These are phyloP conservation scores for Conopomorpha cramerella DNA, from an alignment of 1,140 invertebrate species.

Conservation along the genomic window DNA sequence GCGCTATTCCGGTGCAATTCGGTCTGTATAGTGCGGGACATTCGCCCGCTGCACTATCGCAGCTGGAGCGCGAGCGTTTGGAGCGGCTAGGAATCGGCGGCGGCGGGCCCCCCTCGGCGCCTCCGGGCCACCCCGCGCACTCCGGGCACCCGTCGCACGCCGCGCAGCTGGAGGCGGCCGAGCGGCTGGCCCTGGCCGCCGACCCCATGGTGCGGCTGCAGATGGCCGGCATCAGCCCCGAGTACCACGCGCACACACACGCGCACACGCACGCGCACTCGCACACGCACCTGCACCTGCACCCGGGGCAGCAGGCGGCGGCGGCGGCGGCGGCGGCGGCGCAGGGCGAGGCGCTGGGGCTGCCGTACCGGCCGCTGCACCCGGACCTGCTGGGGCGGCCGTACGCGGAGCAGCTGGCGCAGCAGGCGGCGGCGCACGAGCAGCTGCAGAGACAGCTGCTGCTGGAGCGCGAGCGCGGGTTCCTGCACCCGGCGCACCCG, in stretches of 20 bases:
- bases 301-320: conserved; percentile 78
- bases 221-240: conserved; percentile 82
- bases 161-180: conserved; percentile 62
- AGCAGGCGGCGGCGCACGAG: conserved; percentile 81
- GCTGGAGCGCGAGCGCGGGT: conserved; percentile 75
- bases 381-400: conserved; percentile 77
- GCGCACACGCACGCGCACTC: conserved; percentile 83
- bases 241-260: conserved; percentile 82
- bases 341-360: conserved; percentile 24
- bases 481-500: conserved; percentile 68
- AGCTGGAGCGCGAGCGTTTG: conserved; percentile 85
- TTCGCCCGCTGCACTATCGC: conserved; percentile 70
- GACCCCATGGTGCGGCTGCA: conserved; percentile 73
- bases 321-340: conserved; percentile 70
- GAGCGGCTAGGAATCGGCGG: conserved; percentile 77
- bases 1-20: conserved; percentile 64
- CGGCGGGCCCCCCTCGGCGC: conserved; percentile 44
- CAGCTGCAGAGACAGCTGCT: conserved; percentile 84
- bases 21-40: conserved; percentile 67
- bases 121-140: conserved; percentile 54
- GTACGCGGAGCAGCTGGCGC: conserved; percentile 82
- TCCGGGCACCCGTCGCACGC: conserved; percentile 59
- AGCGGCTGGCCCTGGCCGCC: conserved; percentile 46
- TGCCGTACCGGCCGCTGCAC: conserved; percentile 65
- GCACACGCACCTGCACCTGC: conserved; percentile 88